These are phyloP conservation scores for Psilopogon haemacephalus DNA, from an alignment of 2,113 vertebrate species.

Conservation along the genomic window DNA sequence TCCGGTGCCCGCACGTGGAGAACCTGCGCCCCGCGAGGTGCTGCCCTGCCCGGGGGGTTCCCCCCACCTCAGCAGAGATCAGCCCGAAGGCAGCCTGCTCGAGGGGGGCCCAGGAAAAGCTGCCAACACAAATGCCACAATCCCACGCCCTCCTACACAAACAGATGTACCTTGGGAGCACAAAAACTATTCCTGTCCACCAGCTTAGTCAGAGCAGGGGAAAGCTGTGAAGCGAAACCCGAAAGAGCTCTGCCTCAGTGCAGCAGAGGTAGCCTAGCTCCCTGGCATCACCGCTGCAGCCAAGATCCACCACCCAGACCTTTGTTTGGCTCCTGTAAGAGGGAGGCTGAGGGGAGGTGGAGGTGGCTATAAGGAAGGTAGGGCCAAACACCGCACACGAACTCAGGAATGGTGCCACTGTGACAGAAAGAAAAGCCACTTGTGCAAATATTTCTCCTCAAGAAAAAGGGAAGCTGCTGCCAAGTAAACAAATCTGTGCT, in stretches of 20 bases:
- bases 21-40: neutral
- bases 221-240: conserved; percentile 10
- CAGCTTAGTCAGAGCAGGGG: conserved; percentile 49
- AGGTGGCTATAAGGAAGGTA: neutral
- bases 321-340: neutral
- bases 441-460: conserved; percentile 27
- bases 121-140: conserved; percentile 53
- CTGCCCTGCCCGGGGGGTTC: neutral
- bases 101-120: conserved; percentile 16
- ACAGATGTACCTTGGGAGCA: conserved; percentile 45
- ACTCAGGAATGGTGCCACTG: neutral
- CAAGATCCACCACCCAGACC: neutral
- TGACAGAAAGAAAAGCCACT: neutral
- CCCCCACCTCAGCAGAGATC: neutral
- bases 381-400: neutral
- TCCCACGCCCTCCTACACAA: conserved; percentile 53
- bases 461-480: conserved; percentile 9
- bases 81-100: neutral
- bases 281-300: neutral
- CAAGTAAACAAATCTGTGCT: conserved; percentile 38
- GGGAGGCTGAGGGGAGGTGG: neutral
- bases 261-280: neutral
- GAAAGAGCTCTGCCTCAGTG: neutral
- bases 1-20: neutral
- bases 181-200: conserved; percentile 29